These are phyloP conservation scores for Lontra canadensis DNA, from an alignment of 2,113 vertebrate genomes.

Conservation along the genomic window DNA sequence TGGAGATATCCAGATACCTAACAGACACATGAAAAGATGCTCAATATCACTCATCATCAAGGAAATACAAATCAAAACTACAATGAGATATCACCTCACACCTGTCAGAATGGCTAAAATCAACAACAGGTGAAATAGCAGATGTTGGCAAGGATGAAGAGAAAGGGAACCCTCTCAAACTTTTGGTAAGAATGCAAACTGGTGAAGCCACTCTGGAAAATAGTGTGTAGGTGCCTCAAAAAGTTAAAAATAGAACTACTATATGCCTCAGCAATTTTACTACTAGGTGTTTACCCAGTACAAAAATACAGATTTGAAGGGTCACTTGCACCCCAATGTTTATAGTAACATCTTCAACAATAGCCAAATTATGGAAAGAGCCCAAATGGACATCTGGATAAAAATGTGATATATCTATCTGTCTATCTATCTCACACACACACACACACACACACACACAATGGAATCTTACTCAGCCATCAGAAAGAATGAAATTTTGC, in stretches of 20 bases:
- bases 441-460: not conserved
- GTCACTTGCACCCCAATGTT: not conserved
- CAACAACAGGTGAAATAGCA: not conserved
- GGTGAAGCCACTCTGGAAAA: not conserved
- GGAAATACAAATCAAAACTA: not conserved
- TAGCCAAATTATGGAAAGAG: not conserved
- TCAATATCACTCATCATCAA: not conserved
- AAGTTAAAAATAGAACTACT: not conserved
- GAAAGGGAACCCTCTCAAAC: not conserved
- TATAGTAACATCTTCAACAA: not conserved
- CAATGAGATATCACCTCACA: not conserved
- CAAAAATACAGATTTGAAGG: not conserved
- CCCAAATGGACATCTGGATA: not conserved
- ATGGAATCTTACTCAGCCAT: not conserved
- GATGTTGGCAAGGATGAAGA: not conserved
- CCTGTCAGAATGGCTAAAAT: not conserved
- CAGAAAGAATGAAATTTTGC: not conserved
- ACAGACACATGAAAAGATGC: not conserved
- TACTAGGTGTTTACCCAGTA: not conserved
- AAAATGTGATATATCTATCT: not conserved
- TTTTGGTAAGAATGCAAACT: not conserved
- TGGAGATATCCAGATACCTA: not conserved
- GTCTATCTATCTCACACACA: no score
- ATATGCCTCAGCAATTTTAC: not conserved
- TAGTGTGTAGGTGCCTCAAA: not conserved